Base-by-base conservation (phyloP, 2,113 vertebrate genomes). In the Nansenia antarctica region DNA sequence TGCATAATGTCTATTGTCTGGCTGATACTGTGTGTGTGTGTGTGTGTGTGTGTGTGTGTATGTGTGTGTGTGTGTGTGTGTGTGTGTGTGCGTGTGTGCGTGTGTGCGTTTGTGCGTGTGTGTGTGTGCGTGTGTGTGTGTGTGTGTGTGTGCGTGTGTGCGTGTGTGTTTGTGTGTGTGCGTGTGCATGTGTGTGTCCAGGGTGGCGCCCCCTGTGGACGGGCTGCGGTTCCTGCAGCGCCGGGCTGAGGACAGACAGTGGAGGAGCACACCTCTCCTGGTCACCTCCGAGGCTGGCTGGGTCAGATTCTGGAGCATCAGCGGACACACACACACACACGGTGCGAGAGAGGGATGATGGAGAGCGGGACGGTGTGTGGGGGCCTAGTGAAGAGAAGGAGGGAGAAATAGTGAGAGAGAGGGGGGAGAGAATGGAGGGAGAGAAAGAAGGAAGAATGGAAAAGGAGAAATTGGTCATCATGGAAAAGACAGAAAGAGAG, bases 101-200 rank as follows among this genome's bases (percentile, higher is more conserved):
- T 63, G 81, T 0, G 65, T 82, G 60, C n/a, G 2, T 14, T 1
- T 52, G 5, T 63, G 81, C 0, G 65, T 82, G 60, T n/a, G n/a
- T n/a, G n/a, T n/a, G n/a, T n/a, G n/a, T n/a, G n/a, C n/a, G n/a
- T n/a, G n/a, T n/a, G n/a, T n/a, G n/a, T n/a, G n/a, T n/a, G n/a
- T n/a, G n/a, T n/a, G n/a, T n/a, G n/a, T n/a, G n/a, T n/a, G n/a
- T n/a, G n/a, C n/a, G 42, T 47, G 15, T n/a, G 42, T 47, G n/a
- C 15, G n/a, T n/a, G 15, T 47, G n/a, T n/a, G n/a, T n/a, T n/a
- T n/a, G n/a, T n/a, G n/a, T n/a, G n/a, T n/a, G n/a, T n/a, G n/a
- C n/a, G 5, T 47, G 42, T 47, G 42, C n/a, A n/a, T 47, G 42
- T 42, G 9, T 42, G 39, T 47, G 42, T n/a, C 42, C 49, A 53